A percentile compares a stretch with the other conserved stretches of the same genome.
Conservation (phyloP, 2,797 vertebrate genomes). For the Avahi laniger region DNA sequence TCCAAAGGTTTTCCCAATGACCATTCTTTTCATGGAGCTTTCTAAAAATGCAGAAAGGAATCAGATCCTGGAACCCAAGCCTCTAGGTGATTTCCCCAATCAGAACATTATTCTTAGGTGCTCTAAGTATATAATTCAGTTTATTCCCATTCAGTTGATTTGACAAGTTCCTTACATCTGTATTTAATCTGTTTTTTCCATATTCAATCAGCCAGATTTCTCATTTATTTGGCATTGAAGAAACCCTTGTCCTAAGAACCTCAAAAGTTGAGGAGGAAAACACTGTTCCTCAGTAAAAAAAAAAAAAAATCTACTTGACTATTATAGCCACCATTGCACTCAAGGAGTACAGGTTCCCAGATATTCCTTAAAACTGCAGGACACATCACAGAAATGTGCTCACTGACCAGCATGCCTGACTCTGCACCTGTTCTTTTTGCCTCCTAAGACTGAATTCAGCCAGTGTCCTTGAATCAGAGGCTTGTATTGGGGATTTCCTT, state of each 20-base stretch:
- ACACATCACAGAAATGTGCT: not conserved
- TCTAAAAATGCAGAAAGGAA: slow-evolving; percentile 69
- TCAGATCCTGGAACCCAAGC: slow-evolving; percentile 21
- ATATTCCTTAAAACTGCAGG: not conserved
- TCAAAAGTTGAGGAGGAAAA: not conserved
- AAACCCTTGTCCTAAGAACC: not conserved
- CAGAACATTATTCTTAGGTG: not conserved
- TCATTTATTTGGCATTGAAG: not conserved
- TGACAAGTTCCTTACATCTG: not conserved
- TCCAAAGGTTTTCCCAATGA: slow-evolving; percentile 71
- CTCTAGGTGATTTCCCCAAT: not conserved
- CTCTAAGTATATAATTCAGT: not conserved
- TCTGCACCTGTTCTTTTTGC: not conserved
- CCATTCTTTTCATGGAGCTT: slow-evolving; percentile 50
- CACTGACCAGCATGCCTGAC: not conserved
- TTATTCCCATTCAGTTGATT: not conserved
- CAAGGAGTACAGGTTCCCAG: not conserved
- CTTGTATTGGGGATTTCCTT: not conserved
- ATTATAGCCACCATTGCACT: not conserved
- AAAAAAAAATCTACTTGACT: not conserved
- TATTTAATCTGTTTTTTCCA: not conserved
- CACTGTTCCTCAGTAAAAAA: not conserved
- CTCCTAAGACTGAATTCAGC: not conserved
- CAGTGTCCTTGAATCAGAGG: not conserved
- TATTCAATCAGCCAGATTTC: not conserved